Evolutionary conservation across 2,797 vertebrate species (phyloP), one percentile per base, ranked within the genome.

Genomic region (Somateria mollissima): DNA sequence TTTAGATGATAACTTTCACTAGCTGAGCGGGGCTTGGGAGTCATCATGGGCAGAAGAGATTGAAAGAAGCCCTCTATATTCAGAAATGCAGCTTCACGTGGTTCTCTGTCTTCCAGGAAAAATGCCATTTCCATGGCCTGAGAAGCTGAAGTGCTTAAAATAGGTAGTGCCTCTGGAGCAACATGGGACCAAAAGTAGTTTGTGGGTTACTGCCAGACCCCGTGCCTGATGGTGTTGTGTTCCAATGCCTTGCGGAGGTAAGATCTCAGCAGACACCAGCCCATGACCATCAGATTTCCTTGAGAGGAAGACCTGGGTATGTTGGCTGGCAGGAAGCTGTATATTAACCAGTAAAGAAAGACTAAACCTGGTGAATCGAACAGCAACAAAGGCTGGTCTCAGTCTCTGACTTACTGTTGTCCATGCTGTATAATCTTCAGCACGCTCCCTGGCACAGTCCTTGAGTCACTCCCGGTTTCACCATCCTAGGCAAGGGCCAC

Each of bases 141-240:
- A 75, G 32, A 86, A 94, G 64, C 19, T 11, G 64, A 89, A 94
- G 65, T 58, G 54, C 75, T 83, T 91, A 87, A 96, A 96, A 93
- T 71, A 94, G 19, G 27, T 34, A 30, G 39, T 65, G 49, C 32
- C 39, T 95, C 60, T 74, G 65, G 49, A 85, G n/a, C 57, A 87
- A 16, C 49, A 45, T 61, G 36, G 39, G 36, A 41, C 13, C 39
- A 74, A 61, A 89, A 69, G 72, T 41, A 61, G 34, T 61, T 92
- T 77, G 57, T 37, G 30, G 60, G 27, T 89, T 53, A 21, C 32
- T 71, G 43, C 57, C 75, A 85, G 78, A 61, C 8, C 9, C 47
- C 60, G 16, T 64, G 53, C 32, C 61, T 84, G 60, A 60, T 79
- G 24, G 22, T 60, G 27, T 61, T 87, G 64, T 49, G 34, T 56